Evolutionary conservation across 2,113 vertebrate genomes (phyloP), one percentile per base, ranked within the genome.

Genomic region (Cephalopterus ornatus): DNA sequence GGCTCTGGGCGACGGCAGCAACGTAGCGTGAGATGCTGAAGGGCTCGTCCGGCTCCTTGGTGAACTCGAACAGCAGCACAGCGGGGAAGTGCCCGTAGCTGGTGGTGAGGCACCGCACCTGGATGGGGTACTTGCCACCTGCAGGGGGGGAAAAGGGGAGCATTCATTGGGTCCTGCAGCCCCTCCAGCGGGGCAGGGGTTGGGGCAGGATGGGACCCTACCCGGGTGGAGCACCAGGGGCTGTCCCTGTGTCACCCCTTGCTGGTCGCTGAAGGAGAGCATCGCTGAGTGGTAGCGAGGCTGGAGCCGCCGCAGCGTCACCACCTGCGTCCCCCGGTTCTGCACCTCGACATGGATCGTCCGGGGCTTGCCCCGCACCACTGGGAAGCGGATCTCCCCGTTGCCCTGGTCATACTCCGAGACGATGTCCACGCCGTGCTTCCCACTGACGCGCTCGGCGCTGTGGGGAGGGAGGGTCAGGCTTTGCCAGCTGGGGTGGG

Each of bases 11-110:
- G 0, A 97, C 5, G 0, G 97, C 98, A 16, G 98, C 98, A 14
- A 99, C 14, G 19, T 94, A 98, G 67, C 99, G 98, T 35, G 98
- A 93, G 20, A 99, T 98, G 96, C 97, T 95, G 98, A 99, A 99
- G 7, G 61, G 63, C 47, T 49, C 26, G 0, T 62, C 65, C 2
- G 76, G 87, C 87, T 98, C 97, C 83, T 94, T 94, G 93, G 89
- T 97, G 97, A 99, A 99, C 77, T 99, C 96, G 12, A 99, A 98
- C 39, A 97, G 78, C 93, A 99, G 41, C 0, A 96, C 96, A 14
- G 97, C 89, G 0, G 63, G 96, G 94, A 98, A 99, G 96, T 95
- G 98, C 26, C 99, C 99, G 5, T 98, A 97, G 24, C 92, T 74
- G 27, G 20, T 22, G 62, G 98, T 94, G 62, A 42, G 9, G 93